A percentile compares a stretch with the other conserved stretches of the same genome.
Evolutionary conservation across 2,113 vertebrate genomes (phyloP).

Genomic region (Bos indicus): DNA sequence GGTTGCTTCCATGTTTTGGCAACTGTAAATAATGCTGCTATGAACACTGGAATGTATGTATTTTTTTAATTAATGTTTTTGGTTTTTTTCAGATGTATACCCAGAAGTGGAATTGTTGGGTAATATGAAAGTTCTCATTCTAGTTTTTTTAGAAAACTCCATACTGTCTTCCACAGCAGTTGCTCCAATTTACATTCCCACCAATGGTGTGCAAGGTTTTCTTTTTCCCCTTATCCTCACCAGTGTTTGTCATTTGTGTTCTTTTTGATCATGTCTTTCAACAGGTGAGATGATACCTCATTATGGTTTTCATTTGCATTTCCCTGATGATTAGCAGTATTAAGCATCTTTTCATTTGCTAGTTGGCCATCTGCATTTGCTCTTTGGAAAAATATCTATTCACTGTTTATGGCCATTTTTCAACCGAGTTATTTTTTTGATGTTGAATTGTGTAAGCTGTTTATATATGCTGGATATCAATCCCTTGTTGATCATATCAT

Average conservation of each 20-base stretch:
- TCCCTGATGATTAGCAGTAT: not conserved
- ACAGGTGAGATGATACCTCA: not conserved
- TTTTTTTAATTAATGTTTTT: not conserved
- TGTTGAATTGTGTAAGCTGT: not conserved
- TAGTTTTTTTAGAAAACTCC: not conserved
- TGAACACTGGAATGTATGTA: too few species aligned
- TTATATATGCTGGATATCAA: not conserved
- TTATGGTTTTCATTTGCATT: not conserved
- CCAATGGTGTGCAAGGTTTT: rapidly evolving
- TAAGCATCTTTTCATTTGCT: not conserved
- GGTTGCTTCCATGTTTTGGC: not conserved
- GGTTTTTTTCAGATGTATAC: too few species aligned
- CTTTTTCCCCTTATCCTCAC: not conserved
- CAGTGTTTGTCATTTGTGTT: not conserved
- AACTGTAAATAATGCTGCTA: not conserved
- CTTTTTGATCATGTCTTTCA: not conserved
- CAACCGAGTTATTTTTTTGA: not conserved
- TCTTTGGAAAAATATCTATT: not conserved
- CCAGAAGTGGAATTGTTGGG: not conserved
- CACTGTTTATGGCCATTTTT: not conserved
- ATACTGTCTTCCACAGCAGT: not conserved
- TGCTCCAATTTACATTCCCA: not conserved
- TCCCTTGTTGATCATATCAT: not conserved
- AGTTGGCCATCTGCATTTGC: not conserved
- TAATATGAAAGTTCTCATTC: not conserved